Percentiles rank a stretch among this genome's conserved stretches.
Conservation (phyloP, 2,113 vertebrate species). For the Antechinus flavipes region DNA sequence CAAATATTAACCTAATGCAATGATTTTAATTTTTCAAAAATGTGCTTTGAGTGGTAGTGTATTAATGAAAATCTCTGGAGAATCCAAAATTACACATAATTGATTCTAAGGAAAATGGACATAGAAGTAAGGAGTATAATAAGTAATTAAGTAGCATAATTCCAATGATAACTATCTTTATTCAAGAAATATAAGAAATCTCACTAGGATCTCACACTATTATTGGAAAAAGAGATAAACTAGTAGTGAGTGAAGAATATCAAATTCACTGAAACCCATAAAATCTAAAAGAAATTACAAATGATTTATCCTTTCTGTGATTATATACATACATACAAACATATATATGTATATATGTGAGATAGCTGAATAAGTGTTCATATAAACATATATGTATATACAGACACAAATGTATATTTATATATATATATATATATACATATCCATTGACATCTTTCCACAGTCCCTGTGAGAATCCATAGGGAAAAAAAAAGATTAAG, state of each 20-base stretch:
- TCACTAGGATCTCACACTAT: not conserved
- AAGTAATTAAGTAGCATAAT: not conserved
- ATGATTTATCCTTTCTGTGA: no score
- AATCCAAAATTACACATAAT: not conserved
- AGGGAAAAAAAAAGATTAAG: not conserved
- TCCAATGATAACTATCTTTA: not conserved
- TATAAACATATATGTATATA: no score
- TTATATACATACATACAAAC: not conserved
- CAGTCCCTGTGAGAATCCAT: not conserved
- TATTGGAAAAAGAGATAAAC: not conserved
- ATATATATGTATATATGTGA: no score
- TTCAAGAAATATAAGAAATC: not conserved
- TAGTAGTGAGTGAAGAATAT: not conserved
- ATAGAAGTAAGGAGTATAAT: not conserved
- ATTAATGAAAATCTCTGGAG: not conserved
- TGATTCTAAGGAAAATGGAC: not conserved
- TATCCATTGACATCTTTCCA: not conserved
- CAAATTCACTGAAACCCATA: not conserved
- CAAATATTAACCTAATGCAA: no score
- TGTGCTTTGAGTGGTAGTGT: not conserved
- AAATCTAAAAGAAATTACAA: not conserved
- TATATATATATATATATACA: not conserved
- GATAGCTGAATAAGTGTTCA: no score
- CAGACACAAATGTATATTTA: not conserved
- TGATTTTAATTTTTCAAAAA: not conserved